Percentiles rank a stretch among this genome's conserved stretches.
These are phyloP conservation scores for Pseudochirops cupreus DNA, from an alignment of 2,797 vertebrate genomes.

Conservation along the genomic window DNA sequence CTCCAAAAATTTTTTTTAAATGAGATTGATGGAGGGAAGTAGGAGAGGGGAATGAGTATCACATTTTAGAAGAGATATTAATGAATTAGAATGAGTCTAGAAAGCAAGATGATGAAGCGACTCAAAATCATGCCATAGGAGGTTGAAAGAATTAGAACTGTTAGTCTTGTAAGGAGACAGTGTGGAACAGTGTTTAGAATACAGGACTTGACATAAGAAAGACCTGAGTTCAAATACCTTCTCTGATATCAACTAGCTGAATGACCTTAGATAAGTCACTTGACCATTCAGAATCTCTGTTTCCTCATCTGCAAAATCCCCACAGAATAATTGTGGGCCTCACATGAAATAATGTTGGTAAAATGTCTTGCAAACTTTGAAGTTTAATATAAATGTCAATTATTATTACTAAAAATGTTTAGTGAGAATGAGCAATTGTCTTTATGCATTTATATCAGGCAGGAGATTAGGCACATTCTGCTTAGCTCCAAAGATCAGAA, in stretches of 20 bases:
- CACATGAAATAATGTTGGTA: not conserved
- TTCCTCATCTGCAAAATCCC: not conserved
- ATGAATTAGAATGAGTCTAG: not conserved
- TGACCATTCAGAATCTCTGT: not conserved
- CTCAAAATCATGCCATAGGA: not conserved
- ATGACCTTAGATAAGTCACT: not conserved
- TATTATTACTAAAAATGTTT: not conserved
- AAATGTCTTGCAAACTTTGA: not conserved
- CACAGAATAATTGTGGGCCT: not conserved
- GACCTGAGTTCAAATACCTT: not conserved
- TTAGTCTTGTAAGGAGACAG: not conserved
- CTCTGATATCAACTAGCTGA: not conserved
- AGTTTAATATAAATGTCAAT: not conserved
- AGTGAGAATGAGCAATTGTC: not conserved
- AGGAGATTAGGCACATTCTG: not conserved
- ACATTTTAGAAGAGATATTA: not conserved
- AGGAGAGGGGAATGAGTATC: not conserved
- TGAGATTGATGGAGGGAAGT: not conserved
- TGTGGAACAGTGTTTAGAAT: not conserved
- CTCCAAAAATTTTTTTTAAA: not conserved
- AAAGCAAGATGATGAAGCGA: not conserved
- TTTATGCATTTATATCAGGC: not conserved
- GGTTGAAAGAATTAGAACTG: not conserved
- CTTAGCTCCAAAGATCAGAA: not conserved
- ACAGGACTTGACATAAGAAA: not conserved